A percentile compares a stretch with the other conserved stretches of the same genome.
Conservation (phyloP, 2,797 vertebrate species). For the Arnoldichthys spilopterus region DNA sequence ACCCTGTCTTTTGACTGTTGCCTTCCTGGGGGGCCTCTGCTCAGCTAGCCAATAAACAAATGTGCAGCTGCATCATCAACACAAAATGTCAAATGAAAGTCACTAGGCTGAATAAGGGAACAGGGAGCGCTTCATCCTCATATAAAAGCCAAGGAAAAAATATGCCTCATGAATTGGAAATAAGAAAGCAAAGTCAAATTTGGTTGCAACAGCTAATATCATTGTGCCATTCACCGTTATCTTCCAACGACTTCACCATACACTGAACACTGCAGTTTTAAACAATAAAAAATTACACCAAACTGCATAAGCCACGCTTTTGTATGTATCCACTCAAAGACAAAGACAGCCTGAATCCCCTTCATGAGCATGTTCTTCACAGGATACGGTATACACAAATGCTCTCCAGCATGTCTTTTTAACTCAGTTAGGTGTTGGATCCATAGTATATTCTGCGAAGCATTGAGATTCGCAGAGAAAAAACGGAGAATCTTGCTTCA, state of each 20-base stretch:
- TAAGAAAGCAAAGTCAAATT: neutral
- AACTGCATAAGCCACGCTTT: neutral
- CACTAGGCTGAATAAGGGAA: neutral
- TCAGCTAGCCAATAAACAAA: conserved; percentile 24
- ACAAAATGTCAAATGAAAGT: conserved; percentile 34
- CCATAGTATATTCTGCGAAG: neutral
- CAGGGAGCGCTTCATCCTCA: neutral
- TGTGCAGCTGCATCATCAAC: neutral
- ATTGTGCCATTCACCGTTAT: neutral
- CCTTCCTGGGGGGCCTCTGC: neutral
- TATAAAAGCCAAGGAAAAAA: neutral
- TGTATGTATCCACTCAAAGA: neutral
- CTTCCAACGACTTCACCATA: neutral
- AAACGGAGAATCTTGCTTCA: neutral
- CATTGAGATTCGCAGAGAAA: conserved; percentile 1
- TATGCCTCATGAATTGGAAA: neutral
- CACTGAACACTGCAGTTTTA: neutral
- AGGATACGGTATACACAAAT: neutral
- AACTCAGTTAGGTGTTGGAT: neutral
- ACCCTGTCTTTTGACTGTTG: conserved; percentile 3
- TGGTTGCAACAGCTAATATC: neutral
- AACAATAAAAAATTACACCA: neutral
- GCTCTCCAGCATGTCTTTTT: neutral
- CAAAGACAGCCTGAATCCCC: neutral
- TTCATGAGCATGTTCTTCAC: neutral